Evolutionary conservation across 2,797 vertebrate genomes (phyloP), one percentile per base, ranked within the genome.

Genomic region (Amblyopsis hoosieri): DNA sequence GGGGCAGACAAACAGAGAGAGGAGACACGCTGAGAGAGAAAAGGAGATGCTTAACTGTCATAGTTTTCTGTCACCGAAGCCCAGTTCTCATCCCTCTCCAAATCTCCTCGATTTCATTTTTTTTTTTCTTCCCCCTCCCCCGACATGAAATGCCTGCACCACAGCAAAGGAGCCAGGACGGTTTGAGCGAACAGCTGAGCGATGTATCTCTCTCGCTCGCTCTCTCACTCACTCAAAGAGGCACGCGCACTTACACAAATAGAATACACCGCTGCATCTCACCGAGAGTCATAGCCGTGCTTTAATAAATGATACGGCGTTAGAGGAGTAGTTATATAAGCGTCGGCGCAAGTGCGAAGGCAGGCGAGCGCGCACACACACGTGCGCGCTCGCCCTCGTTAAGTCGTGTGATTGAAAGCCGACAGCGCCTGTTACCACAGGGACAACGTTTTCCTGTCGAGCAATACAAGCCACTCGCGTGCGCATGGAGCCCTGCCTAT

Each of bases 1-100:
- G 49, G 50, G 51, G 48, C 52, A 69, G 53, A 58, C 57, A 64
- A 67, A 80, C 1, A 29, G 45, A 2, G 57, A 69, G 65, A 60
- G 29, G 63, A 12, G 19, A 71, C 57, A 70, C 31, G 3, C 33
- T 14, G 23, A 57, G 55, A 54, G 50, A 58, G 57, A 61, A 23
- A 50, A 60, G 55, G 58, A 45, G 64, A 45, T 59, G 59, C 67
- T 70, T 58, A 67, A 76, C 65, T 67, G 73, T 69, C 66, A 68
- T 3, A 57, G 31, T 67, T 74, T 71, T 17, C 63, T 67, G 74
- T 72, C 72, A 69, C 62, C 65, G 58, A 29, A 37, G 71, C 67
- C 64, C 67, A 72, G 55, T 58, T 56, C n/a, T 19, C 62, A 76
- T 78, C 71, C 63, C 54, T 52, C 59, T 65, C 13, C 6, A 60